Base-by-base conservation (phyloP, 2,888 invertebrate species). In the Rotaria macrura region DNA sequence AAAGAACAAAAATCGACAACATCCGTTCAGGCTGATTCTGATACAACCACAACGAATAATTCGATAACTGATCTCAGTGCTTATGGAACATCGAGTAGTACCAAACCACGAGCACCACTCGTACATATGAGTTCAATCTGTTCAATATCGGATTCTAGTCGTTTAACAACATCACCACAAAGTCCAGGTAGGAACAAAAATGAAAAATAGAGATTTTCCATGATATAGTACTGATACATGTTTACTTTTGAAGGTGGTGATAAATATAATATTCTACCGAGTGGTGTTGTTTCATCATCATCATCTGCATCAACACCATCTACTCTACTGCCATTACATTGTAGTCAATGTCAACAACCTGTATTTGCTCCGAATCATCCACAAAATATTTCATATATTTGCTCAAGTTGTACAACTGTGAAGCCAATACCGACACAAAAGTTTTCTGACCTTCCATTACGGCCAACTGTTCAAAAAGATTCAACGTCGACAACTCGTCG, bases 101-200 rank as follows among this genome's bases (percentile, higher is more conserved):
- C 79, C 1, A 43, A 79, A 12, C n/a, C 40, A 43, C 43, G 79
- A n/a, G 85, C 86, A 29, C 86, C 85, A 83, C 49, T 86, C 38
- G 86, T 65, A 43, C 86, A 86, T 43, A 86, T 86, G 85, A 86
- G 86, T 57, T 86, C 86, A 83, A 86, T 86, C n/a, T 86, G 86
- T 38, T 79, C 79, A 79, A 43, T 79, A 25, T 79, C 79, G 2
- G 43, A 79, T 79, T 79, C 79, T n/a, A 79, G 79, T 79, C 40
- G 79, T 40, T n/a, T 43, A 10, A 79, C 79, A 43, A 43, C 43
- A 43, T 79, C 43, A 23, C 43, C 79, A n/a, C 43, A 79, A 79
- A 79, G 79, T 43, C 79, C 79, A 43, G 79, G 79, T 79, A 43
- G 25, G 25, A 7, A 23, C 2, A 43, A 40, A 43, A 40, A n/a